Base-by-base conservation (phyloP, 2,797 vertebrate species). In the Sciaenops ocellatus region DNA sequence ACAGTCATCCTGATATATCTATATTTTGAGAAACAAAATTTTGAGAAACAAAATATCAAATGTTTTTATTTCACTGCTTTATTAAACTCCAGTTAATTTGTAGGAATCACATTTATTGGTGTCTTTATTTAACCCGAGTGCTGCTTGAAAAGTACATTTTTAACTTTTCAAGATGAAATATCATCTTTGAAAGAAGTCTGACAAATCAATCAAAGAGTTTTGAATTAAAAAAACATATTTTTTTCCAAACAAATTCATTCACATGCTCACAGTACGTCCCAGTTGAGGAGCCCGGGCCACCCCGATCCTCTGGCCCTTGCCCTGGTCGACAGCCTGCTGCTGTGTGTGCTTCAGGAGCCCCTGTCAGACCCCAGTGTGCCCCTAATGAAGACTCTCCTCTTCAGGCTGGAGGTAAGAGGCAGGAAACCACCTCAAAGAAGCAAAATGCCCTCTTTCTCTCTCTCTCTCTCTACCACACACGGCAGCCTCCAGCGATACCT, bases 261-360 rank as follows among this genome's bases (percentile, higher is more conserved):
- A n/a, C n/a, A 46, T 52, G 4, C 41, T 69, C 4, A n/a, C 66
- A 94, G 92, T 55, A 18, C 6, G 38, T 26, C 78, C 20, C 64
- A 1, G 55, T 30, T 68, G 3, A 77, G 66, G n/a, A 70, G 47
- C 50, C 38, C 47, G 2, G 79, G 20, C 6, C 73, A 6, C 17
- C 17, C 10, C 0, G 16, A 55, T 20, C 56, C 84, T 22, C 28
- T 93, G 77, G 69, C 76, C 22, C 57, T 78, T 0, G 90, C 84
- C 41, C 72, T 96, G 85, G 73, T 87, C 0, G 87, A 95, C 83
- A 84, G 93, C 74, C 87, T 96, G 87, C 87, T 92, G 66, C 78
- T 94, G 59, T 94, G 92, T n/a, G 74, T 96, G 38, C 91, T 95
- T 6, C 93, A 94, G 51, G 95, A 96, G 87, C 86, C 90, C 12